Conservation (phyloP, 2,797 vertebrate species). For the Holocentrus rufus region DNA sequence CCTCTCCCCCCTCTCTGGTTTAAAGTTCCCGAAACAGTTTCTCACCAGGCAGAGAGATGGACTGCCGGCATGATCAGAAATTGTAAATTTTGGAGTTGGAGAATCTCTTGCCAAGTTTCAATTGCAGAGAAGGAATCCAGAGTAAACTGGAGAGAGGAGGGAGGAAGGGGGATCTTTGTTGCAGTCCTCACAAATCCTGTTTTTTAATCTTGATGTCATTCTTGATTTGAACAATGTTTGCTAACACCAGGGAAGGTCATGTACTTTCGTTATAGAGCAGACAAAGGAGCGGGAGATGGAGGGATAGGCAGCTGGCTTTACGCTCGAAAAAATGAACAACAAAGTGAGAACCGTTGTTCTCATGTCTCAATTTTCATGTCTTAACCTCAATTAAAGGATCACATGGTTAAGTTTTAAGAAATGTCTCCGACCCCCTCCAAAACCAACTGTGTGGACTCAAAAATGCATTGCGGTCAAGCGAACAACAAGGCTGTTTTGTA, state of each 20-base stretch:
- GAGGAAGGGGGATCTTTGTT: constrained; percentile 57
- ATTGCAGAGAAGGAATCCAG: constrained; percentile 76
- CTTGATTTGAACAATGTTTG: constrained; percentile 55
- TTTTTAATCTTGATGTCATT: constrained; percentile 69
- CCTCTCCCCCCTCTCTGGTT: constrained; percentile 24
- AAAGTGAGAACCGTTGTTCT: too few species aligned
- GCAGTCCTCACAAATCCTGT: constrained; percentile 75
- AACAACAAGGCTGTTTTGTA: background rate
- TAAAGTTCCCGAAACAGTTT: constrained; percentile 28
- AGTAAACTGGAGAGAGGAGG: constrained; percentile 26
- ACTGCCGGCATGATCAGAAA: constrained; percentile 51
- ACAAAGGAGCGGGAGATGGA: background rate
- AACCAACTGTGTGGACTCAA: too few species aligned
- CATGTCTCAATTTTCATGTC: too few species aligned
- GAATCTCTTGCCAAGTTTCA: constrained; percentile 70
- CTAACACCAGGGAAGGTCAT: constrained; percentile 29
- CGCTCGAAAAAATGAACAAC: background rate
- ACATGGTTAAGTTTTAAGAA: too few species aligned
- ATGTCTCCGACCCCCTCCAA: too few species aligned
- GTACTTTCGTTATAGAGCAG: background rate
- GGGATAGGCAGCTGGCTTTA: background rate
- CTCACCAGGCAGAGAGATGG: constrained; percentile 35
- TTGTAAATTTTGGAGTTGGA: constrained; percentile 56
- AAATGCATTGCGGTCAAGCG: too few species aligned
- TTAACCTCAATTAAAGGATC: too few species aligned